Percentiles rank a stretch among this genome's conserved stretches.
Conservation (phyloP, 2,888 invertebrate species). For the Vandiemenella viatica region DNA sequence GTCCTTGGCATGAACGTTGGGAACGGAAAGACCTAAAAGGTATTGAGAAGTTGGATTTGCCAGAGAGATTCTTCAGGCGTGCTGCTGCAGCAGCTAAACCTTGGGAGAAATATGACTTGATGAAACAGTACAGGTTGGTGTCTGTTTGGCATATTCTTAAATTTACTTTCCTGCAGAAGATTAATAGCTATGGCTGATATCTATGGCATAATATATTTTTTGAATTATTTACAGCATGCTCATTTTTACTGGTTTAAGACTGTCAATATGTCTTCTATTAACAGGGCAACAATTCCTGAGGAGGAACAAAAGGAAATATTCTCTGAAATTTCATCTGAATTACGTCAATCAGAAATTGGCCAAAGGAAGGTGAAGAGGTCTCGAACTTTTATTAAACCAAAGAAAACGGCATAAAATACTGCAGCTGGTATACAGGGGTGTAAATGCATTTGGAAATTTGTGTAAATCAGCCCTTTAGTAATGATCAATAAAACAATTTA, state of each 20-base stretch:
- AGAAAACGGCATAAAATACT: conserved; percentile 42
- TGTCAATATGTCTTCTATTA: too few relatives aligned
- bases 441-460: too few relatives aligned
- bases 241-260: conserved; percentile 15
- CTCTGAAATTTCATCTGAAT: conserved; percentile 61
- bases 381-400: conserved; percentile 40
- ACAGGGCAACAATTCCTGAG: conserved; percentile 63
- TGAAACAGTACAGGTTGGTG: conserved; percentile 72
- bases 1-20: conserved; percentile 88
- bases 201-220: too few relatives aligned
- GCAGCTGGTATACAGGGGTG: too few relatives aligned
- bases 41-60: conserved; percentile 39
- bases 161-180: too few relatives aligned
- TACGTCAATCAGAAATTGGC: conserved; percentile 53
- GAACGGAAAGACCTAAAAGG: conserved; percentile 65
- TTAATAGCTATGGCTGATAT: too few relatives aligned
- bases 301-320: conserved; percentile 79
- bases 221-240: background rate
- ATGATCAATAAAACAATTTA: too few relatives aligned
- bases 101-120: conserved; percentile 83
- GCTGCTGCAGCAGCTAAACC: conserved; percentile 47
- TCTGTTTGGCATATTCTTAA: background rate
- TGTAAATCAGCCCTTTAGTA: too few relatives aligned
- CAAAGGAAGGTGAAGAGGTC: conserved; percentile 46
- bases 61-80: conserved; percentile 27